These are phyloP conservation scores for Chamaea fasciata DNA, from an alignment of 2,113 vertebrate species.

Conservation along the genomic window DNA sequence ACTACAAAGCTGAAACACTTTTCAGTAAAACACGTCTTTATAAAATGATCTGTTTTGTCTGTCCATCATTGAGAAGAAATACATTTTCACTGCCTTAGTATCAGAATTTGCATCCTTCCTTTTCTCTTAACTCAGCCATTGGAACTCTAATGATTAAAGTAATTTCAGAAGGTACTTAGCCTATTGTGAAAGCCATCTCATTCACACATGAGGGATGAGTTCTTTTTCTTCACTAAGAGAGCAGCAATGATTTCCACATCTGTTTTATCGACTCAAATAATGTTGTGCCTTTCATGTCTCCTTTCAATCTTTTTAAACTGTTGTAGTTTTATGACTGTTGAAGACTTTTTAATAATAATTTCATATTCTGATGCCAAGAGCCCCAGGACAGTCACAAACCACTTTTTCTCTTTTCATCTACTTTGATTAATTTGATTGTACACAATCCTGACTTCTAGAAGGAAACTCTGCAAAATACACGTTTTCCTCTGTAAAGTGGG, in stretches of 20 bases:
- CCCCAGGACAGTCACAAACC: background rate
- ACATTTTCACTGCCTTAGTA: constrained; percentile 49
- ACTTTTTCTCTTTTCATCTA: background rate
- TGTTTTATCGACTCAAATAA: constrained; percentile 38
- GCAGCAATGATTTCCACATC: constrained; percentile 27
- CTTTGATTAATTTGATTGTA: constrained; percentile 13
- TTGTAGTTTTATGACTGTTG: constrained; percentile 17
- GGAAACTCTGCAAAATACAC: background rate
- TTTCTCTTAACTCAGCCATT: constrained; percentile 70
- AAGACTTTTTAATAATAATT: constrained; percentile 43
- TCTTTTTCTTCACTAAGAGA: constrained; percentile 47
- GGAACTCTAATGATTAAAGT: constrained; percentile 52
- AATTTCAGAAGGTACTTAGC: constrained; percentile 22
- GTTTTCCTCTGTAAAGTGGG: background rate
- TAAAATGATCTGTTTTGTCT: constrained; percentile 66
- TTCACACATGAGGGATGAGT: constrained; percentile 46
- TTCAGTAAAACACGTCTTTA: constrained; percentile 59
- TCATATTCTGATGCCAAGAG: constrained; percentile 14
- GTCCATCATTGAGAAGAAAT: constrained; percentile 58
- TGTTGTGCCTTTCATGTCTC: background rate
- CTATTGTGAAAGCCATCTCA: constrained; percentile 42
- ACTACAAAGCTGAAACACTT: constrained; percentile 50
- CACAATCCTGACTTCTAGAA: background rate
- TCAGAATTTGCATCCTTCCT: constrained; percentile 64
- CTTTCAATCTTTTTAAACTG: constrained; percentile 20